Percentiles rank a stretch among this genome's conserved stretches.
Evolutionary conservation across 2,888 invertebrate species (phyloP).

Genomic region (Rambutsinella grinnellia): DNA sequence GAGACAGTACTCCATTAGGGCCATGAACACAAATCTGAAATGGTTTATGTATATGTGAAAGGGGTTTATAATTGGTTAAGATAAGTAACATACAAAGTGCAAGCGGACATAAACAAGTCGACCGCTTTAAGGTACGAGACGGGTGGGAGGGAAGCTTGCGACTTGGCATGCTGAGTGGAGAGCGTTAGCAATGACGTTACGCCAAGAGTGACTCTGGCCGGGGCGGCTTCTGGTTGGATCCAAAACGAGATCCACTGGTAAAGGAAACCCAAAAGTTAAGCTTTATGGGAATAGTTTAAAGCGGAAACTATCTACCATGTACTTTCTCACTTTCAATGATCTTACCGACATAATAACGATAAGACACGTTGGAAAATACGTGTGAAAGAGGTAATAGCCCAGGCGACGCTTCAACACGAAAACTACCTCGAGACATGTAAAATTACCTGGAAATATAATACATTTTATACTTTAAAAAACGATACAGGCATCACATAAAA

Average conservation of each 20-base stretch:
- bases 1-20: slow-evolving; percentile 91
- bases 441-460: too few relatives aligned
- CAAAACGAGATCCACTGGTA: slow-evolving; percentile 92
- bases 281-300: too few relatives aligned
- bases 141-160: slow-evolving; percentile 89
- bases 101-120: slow-evolving; percentile 93
- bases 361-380: slow-evolving; percentile 92
- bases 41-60: not conserved
- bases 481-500: too few relatives aligned
- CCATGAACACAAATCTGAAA: slow-evolving; percentile 87
- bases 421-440: slow-evolving; percentile 91
- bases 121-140: slow-evolving; percentile 94
- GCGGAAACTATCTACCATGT: too few relatives aligned
- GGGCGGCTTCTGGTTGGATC: slow-evolving; percentile 95
- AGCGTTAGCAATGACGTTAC: slow-evolving; percentile 90
- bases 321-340: slow-evolving; percentile 8
- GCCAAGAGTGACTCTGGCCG: slow-evolving; percentile 91
- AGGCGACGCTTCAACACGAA: slow-evolving; percentile 89
- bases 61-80: not conserved
- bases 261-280: slow-evolving; percentile 25
- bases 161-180: slow-evolving; percentile 93
- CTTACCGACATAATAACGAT: slow-evolving; percentile 75
- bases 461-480: too few relatives aligned
- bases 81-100: slow-evolving; percentile 72
- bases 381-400: slow-evolving; percentile 93